Percentiles rank a stretch among this genome's conserved stretches.
Evolutionary conservation across 2,888 invertebrate genomes (phyloP).

Genomic region (Tuberolachnus salignus): DNA sequence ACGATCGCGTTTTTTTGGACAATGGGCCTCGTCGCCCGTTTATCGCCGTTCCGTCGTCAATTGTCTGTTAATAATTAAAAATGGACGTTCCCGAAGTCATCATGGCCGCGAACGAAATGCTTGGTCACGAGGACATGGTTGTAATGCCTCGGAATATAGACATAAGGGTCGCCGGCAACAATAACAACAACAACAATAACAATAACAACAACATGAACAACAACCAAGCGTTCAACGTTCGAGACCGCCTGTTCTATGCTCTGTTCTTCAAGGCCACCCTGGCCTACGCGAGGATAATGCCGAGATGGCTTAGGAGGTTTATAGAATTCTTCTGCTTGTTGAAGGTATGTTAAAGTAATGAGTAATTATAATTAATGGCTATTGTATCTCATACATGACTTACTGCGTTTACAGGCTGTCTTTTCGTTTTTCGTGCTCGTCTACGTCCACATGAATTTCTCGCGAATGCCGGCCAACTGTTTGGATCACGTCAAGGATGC

Average conservation of each 20-base stretch:
- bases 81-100: neutral
- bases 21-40: too few species aligned
- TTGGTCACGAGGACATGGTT: constrained; percentile 34
- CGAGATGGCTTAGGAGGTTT: constrained; percentile 78
- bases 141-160: constrained; percentile 35
- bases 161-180: constrained; percentile 7
- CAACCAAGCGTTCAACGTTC: constrained; percentile 81
- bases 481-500: constrained; percentile 83
- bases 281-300: constrained; percentile 89
- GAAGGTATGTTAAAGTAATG: constrained; percentile 67
- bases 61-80: too few species aligned
- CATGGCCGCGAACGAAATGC: constrained; percentile 30
- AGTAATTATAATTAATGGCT: neutral
- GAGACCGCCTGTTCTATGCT: constrained; percentile 92
- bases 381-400: too few species aligned
- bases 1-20: too few species aligned
- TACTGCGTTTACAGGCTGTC: constrained; percentile 78
- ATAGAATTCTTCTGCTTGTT: constrained; percentile 83
- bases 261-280: constrained; percentile 91
- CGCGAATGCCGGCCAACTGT: constrained; percentile 90
- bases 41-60: too few species aligned
- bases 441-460: constrained; percentile 94
- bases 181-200: constrained; percentile 50
- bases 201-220: constrained; percentile 64
- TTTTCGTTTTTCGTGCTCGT: constrained; percentile 87